phyloP scores from a whole-genome alignment of 2,888 invertebrate species.

The Sycophila texana region DNA sequence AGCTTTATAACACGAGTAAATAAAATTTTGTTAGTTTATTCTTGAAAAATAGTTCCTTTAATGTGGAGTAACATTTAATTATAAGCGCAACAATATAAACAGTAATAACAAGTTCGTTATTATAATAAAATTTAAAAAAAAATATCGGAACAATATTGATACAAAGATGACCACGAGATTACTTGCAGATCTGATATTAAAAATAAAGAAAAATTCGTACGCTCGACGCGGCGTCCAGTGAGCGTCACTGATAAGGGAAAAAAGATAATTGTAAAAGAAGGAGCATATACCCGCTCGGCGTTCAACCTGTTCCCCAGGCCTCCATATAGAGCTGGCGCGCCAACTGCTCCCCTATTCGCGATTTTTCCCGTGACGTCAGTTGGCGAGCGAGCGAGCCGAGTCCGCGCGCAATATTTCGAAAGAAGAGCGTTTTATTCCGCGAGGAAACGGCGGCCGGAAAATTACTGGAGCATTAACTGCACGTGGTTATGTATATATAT shows the following conservation, averaged over 20 bases:
- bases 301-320: conserved; percentile 46
- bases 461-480: background rate
- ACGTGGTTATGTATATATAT: no score
- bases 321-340: conserved; percentile 33
- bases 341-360: conserved; percentile 25
- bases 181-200: no score
- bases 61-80: no score
- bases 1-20: no score
- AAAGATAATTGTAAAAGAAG: background rate
- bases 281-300: background rate
- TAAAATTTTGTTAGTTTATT: no score
- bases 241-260: background rate
- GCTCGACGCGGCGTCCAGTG: background rate
- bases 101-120: no score
- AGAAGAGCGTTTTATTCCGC: background rate
- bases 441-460: background rate
- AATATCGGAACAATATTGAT: no score
- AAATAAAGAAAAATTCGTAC: background rate
- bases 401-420: conserved; percentile 18
- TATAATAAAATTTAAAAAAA: no score
- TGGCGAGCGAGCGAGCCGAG: conserved; percentile 39
- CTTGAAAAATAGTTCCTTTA: no score
- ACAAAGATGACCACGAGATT: no score
- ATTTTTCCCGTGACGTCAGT: conserved; percentile 53
- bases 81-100: no score